These are phyloP conservation scores for Brenthis ino DNA, from an alignment of 2,888 invertebrate genomes.

Conservation along the genomic window DNA sequence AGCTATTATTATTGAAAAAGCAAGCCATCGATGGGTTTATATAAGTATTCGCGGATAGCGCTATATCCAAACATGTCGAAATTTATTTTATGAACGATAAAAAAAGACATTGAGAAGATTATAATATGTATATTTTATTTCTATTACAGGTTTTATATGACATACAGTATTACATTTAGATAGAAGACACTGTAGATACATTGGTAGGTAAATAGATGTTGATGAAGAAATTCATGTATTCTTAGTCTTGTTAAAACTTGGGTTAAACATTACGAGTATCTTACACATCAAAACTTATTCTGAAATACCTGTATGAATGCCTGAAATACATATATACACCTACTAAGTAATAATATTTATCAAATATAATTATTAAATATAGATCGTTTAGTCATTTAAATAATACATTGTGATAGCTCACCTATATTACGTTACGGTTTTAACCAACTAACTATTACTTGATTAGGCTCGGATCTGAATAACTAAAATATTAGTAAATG, in stretches of 20 bases:
- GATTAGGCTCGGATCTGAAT: conserved; percentile 63
- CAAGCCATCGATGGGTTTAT: too few species aligned
- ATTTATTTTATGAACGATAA: too few species aligned
- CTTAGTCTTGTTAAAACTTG: not conserved
- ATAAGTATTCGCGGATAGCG: too few species aligned
- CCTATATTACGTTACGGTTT: not conserved
- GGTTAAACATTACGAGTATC: not conserved
- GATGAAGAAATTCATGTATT: not conserved
- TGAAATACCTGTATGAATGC: conserved; percentile 6
- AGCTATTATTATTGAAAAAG: too few species aligned
- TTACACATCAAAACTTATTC: conserved; percentile 9
- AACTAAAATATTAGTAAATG: conserved; percentile 67
- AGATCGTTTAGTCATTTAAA: not conserved
- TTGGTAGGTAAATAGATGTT: not conserved
- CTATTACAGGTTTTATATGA: conserved; percentile 33
- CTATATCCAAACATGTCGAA: too few species aligned
- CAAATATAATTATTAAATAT: not conserved
- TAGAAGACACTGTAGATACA: conserved; percentile 1
- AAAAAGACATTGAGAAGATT: conserved; percentile 33
- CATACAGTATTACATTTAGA: conserved; percentile 20
- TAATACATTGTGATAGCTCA: conserved; percentile 15
- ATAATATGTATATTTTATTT: conserved; percentile 38
- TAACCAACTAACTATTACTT: conserved; percentile 46
- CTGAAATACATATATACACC: conserved; percentile 14
- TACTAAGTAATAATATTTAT: not conserved